Base-by-base conservation (phyloP, 1,140 invertebrate genomes). In the Cotesia glomerata region DNA sequence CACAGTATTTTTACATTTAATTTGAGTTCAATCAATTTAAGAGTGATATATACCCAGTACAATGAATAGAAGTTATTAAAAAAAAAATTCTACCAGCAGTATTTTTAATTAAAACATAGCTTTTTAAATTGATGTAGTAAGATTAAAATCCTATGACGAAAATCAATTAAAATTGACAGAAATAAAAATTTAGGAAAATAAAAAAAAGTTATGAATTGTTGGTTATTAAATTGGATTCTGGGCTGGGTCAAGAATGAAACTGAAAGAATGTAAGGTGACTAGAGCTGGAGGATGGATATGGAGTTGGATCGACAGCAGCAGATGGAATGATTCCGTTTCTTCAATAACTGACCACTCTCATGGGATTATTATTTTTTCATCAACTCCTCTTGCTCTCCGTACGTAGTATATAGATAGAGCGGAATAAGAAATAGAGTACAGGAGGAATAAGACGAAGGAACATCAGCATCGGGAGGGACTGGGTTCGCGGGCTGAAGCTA, bases 311-410 rank as follows among this genome's bases (percentile, higher is more conserved):
- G 71, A 67, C 64, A 72, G 52, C 56, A 36, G 62, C 69, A 75
- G 74, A 75, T 71, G 70, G 74, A 76, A 81, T 81, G 80, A 82
- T 82, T 78, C 76, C 75, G 75, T 81, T 79, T 74, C 76, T 78
- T 74, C 74, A 71, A 80, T 85, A 85, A 85, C 84, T 86, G 85
- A 86, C 83, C 80, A 80, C 76, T 85, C 83, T 78, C 81, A 56
- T 16, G 83, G 80, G 84, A 85, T 85, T 85, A 86, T 87, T 85
- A 87, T 86, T 86, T 85, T 87, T 87, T 87, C 85, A 87, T 86
- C 83, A 84, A 79, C 74, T 71, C 58, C 49, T 36, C 35, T 62
- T 45, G 14, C 26, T 26, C 26, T 26, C 26, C 26, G 26, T 26
- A 26, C 26, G 26, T 26, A 26, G 63, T 49, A 49, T 39, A 61